Conservation (phyloP, 2,797 vertebrate genomes). For the Gallinago stenura region DNA sequence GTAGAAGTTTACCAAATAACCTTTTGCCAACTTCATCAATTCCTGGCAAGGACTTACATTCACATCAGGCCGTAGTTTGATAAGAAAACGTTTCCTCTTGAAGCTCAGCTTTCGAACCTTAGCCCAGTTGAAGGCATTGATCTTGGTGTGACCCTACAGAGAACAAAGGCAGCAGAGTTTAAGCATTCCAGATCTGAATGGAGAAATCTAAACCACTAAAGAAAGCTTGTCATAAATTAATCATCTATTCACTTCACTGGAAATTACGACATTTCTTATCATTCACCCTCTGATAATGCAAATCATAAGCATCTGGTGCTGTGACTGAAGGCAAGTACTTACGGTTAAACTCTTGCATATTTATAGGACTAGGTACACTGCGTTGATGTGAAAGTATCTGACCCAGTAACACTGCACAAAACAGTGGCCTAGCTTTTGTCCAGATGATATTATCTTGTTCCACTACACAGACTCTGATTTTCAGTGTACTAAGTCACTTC, state of each 20-base stretch:
- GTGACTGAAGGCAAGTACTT: neutral
- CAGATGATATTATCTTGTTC: neutral
- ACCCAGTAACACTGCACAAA: neutral
- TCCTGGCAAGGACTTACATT: slow-evolving; percentile 85
- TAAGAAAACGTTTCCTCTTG: slow-evolving; percentile 97
- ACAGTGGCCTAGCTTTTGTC: neutral
- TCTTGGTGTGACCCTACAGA: slow-evolving; percentile 91
- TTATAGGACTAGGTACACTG: neutral
- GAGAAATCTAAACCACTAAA: neutral
- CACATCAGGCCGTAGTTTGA: slow-evolving; percentile 93
- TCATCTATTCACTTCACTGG: neutral
- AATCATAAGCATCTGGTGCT: neutral
- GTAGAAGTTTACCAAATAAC: neutral
- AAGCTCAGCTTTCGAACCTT: slow-evolving; percentile 98
- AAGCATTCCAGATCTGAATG: neutral
- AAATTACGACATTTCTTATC: neutral
- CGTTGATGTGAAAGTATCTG: neutral
- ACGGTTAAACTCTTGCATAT: neutral
- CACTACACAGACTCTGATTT: neutral
- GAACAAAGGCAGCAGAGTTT: slow-evolving; percentile 24
- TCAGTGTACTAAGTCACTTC: neutral
- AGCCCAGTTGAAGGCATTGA: slow-evolving; percentile 98
- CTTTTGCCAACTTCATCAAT: neutral
- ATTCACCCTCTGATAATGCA: neutral
- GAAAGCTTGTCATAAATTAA: neutral